Base-by-base conservation (phyloP, 2,797 vertebrate genomes). In the Martes flavigula region DNA sequence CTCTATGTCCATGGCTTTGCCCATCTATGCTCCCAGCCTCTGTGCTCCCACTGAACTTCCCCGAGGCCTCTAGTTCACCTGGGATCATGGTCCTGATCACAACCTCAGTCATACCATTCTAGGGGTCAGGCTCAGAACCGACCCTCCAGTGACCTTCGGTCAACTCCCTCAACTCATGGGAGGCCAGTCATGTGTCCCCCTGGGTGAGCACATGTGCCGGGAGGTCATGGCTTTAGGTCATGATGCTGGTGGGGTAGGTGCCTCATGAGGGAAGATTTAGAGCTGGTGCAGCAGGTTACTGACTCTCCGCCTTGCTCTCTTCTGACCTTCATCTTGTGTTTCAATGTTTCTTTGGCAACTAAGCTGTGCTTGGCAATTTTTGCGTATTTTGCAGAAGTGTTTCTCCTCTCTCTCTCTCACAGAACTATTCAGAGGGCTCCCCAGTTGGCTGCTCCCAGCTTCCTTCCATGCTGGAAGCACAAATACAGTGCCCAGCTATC, bases 231-330 rank as follows among this genome's bases (percentile, higher is more conserved):
- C 20, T 66, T 43, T 5, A 9, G 83, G 62, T 23, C 25, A 21
- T 12, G 17, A 14, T 0, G 3, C 51, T n/a, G 38, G 46, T 27
- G 11, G 18, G 43, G 38, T 9, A 20, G 75, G 46, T 6, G 15
- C 30, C 46, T 38, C 0, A 0, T 27, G 78, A 18, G 23, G 40
- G 46, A 9, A 7, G 35, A 48, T 2, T 14, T 21, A 3, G 20
- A 25, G 7, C 23, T 17, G 30, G 13, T 4, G 3, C 30, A 38
- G 17, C 1, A 21, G 17, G 17, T 5, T 12, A 4, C 1, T 0
- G 0, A 13, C 10, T n/a, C 14, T 30, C 17, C 0, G 4, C 54
- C 51, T 60, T 54, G 35, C 38, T n/a, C 38, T 79, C 38, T 48
- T 51, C 60, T 6, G 40, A 30, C 35, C 23, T 91, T 70, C 30